phyloP scores from a whole-genome alignment of 2,113 vertebrate species.

The Pipra filicauda region DNA sequence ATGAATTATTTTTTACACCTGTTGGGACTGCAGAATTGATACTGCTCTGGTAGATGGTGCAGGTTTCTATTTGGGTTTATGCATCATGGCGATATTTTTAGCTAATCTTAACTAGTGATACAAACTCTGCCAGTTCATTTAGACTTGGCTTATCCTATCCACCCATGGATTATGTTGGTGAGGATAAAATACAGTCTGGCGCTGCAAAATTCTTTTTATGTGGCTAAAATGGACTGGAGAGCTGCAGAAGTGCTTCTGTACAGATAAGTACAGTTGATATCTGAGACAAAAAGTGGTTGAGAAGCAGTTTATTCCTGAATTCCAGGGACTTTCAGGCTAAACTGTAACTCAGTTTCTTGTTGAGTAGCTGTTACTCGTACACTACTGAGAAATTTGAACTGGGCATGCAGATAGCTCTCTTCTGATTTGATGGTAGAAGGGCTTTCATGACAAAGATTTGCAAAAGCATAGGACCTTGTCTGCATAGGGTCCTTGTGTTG shows the following conservation, averaged over 20 bases:
- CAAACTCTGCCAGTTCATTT: not conserved
- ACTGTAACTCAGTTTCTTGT: not conserved
- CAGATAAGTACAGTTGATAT: not conserved
- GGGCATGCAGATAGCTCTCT: not conserved
- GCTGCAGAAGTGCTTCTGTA: not conserved
- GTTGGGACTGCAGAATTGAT: conserved; percentile 41
- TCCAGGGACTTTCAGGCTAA: not conserved
- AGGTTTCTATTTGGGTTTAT: conserved; percentile 62
- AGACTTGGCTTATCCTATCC: not conserved
- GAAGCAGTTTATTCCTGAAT: not conserved
- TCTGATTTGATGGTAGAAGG: not conserved
- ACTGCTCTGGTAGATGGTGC: not conserved
- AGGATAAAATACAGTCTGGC: not conserved
- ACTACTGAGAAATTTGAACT: not conserved
- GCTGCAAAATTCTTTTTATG: not conserved
- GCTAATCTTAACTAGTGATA: conserved; percentile 6
- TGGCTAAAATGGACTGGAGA: not conserved
- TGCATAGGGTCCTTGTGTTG: rapidly evolving
- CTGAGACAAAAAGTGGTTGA: not conserved
- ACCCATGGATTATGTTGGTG: not conserved
- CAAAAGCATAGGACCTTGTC: not conserved
- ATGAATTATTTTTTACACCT: conserved; percentile 65
- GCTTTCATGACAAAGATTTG: not conserved
- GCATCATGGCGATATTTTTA: conserved; percentile 61
- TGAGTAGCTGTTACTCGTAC: not conserved